Conservation (phyloP, 2,888 invertebrate species). For the Caenorhabditis becei region DNA sequence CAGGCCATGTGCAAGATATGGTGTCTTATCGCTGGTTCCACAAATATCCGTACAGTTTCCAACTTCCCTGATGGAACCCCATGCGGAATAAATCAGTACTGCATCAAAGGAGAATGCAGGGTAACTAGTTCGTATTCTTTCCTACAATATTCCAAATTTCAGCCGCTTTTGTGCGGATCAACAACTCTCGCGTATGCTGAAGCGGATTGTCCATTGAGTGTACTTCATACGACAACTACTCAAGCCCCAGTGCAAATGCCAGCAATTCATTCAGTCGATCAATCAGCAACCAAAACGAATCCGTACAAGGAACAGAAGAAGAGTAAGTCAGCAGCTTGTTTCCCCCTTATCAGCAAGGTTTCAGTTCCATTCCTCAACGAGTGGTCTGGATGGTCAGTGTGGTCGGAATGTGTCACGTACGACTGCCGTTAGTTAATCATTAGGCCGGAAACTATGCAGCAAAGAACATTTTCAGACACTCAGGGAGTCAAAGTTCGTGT, state of each 20-base stretch:
- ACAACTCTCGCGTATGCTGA: conserved; percentile 55
- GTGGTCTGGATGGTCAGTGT: conserved; percentile 70
- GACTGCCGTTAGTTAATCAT: conserved; percentile 63
- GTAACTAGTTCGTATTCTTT: conserved; percentile 4
- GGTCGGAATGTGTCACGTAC: conserved; percentile 68
- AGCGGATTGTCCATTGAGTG: conserved; percentile 47
- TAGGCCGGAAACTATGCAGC: background rate
- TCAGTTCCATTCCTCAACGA: conserved; percentile 65
- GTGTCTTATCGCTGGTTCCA: conserved; percentile 68
- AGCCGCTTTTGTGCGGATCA: conserved; percentile 47
- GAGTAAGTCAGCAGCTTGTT: conserved; percentile 17
- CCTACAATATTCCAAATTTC: background rate
- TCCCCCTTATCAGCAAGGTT: background rate
- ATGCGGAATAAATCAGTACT: conserved; percentile 74
- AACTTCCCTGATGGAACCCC: conserved; percentile 80
- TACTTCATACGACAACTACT: conserved; percentile 40
- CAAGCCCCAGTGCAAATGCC: conserved; percentile 7
- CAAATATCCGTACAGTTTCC: conserved; percentile 75
- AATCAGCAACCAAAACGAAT: conserved; percentile 37
- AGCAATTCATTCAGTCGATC: conserved; percentile 46
- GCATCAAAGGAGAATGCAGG: conserved; percentile 77
- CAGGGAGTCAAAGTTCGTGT: conserved; percentile 64
- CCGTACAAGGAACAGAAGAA: conserved; percentile 63
- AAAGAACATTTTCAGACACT: conserved; percentile 44
- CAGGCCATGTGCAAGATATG: conserved; percentile 76